Conservation (phyloP, 2,797 vertebrate genomes). For the Catostomus latipinnis region DNA sequence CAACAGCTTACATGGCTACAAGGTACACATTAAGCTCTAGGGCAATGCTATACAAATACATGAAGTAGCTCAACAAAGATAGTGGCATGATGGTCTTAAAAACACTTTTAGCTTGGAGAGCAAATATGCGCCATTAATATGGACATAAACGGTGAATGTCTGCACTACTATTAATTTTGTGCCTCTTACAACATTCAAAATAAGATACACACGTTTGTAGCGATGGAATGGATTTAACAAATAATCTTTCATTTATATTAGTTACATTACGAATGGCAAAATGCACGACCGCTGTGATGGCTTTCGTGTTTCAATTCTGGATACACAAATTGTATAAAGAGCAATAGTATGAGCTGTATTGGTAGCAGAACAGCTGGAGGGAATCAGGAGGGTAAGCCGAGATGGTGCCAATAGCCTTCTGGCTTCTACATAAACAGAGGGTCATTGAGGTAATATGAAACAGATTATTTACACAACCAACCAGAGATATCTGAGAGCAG, state of each 20-base stretch:
- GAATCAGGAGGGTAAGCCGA: conserved; percentile 40
- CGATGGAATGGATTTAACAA: background rate
- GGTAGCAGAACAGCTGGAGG: conserved; percentile 55
- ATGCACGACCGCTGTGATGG: background rate
- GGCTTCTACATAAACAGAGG: conserved; percentile 49
- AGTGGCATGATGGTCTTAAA: conserved; percentile 34
- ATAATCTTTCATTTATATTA: background rate
- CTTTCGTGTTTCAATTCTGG: conserved; percentile 32
- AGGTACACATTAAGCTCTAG: conserved; percentile 54
- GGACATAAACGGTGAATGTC: background rate
- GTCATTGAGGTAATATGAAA: conserved; percentile 55
- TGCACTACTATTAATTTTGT: background rate
- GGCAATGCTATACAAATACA: conserved; percentile 58
- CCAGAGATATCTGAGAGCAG: conserved; percentile 48
- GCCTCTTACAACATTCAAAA: background rate
- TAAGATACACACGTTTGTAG: background rate
- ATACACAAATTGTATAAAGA: conserved; percentile 37
- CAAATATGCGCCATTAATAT: conserved; percentile 1
- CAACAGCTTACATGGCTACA: conserved; percentile 49
- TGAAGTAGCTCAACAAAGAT: conserved; percentile 51
- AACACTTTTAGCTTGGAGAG: conserved; percentile 26
- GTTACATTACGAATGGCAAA: background rate
- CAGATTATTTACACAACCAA: conserved; percentile 58
- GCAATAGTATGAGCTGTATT: conserved; percentile 49
- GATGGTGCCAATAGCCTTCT: conserved; percentile 53